Evolutionary conservation across 1,140 invertebrate species (phyloP).

Genomic region (Centruroides vittatus): DNA sequence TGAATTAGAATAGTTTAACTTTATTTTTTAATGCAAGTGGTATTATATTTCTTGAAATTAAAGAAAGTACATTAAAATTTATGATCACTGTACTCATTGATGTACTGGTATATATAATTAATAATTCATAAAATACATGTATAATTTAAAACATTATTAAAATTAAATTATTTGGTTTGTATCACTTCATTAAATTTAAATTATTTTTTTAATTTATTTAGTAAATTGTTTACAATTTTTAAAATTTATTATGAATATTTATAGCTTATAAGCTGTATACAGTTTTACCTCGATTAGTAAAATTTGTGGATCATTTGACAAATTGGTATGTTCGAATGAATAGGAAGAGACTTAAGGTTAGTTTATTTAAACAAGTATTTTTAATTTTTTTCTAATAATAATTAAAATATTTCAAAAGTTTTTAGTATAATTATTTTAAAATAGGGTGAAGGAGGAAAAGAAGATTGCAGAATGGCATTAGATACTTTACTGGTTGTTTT

Average conservation of each 20-base stretch:
- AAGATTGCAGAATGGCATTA: constrained; percentile 69
- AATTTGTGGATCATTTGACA: constrained; percentile 93
- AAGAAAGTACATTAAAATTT: too few relatives aligned
- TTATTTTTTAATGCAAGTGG: too few relatives aligned
- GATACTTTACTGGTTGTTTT: constrained; percentile 79
- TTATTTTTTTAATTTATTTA: not conserved
- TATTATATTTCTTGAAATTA: too few relatives aligned
- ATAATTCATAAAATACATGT: too few relatives aligned
- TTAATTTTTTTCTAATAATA: not conserved
- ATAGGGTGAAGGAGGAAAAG: constrained; percentile 54
- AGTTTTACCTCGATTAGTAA: constrained; percentile 80
- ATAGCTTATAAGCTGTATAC: constrained; percentile 83
- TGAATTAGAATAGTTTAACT: too few relatives aligned
- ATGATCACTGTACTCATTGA: too few relatives aligned
- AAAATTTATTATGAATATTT: constrained; percentile 2
- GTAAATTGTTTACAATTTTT: not conserved
- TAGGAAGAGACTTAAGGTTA: constrained; percentile 62
- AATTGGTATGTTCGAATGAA: constrained; percentile 99
- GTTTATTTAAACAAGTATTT: not conserved
- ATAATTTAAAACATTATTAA: too few relatives aligned
- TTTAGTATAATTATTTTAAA: not conserved
- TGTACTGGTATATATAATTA: too few relatives aligned
- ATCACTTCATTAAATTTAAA: constrained; percentile 1
- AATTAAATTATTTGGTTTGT: not conserved
- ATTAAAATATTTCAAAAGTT: too few relatives aligned